Base-by-base conservation (phyloP, 1,140 invertebrate genomes). In the Eciton burchellii region DNA sequence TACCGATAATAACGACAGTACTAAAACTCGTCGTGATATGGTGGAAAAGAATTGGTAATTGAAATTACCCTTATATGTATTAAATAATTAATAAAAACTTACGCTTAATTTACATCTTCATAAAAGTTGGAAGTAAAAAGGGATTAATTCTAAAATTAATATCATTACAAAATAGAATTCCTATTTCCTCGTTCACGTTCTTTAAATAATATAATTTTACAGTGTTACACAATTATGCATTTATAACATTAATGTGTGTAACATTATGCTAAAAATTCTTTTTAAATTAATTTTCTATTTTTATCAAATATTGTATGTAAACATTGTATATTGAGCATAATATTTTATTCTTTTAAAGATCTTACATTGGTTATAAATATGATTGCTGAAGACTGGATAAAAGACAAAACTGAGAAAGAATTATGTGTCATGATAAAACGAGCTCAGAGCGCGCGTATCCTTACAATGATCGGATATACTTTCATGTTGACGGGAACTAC, bases 391-490 rank as follows among this genome's bases (percentile, higher is more conserved):
- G 70, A 73, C 43, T 73, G 70, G 70, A 26, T 45, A 29, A 54
- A 56, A 21, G 3, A 0, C 11, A 83, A 76, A 1, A 57, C 8
- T 16, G 11, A 70, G 0, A 59, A 63, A 45, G 72, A 83, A 1
- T 45, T 43, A 8, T 12, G 21, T 9, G 29, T 35, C 0, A 83
- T 83, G 81, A 68, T 45, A 9, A 66, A 57, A 54, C 41, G 16
- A 14, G 63, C 81, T 5, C 45, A 41, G 3, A 56, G 0, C 3
- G 60, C 81, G 11, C 71, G 62, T 19, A 43, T 29, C 6, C 47
- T 83, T 24, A 60, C 29, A 8, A 59, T 77, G 14, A 12, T 63
- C 6, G 81, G 72, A 26, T 83, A 59, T 11, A 0, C 68, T 2
- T 0, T 83, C 24, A 60, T 76, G 63, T 1, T 43, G 4, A 1